Conservation (phyloP, 2,113 vertebrate species). For the Pomatostomus ruficeps region DNA sequence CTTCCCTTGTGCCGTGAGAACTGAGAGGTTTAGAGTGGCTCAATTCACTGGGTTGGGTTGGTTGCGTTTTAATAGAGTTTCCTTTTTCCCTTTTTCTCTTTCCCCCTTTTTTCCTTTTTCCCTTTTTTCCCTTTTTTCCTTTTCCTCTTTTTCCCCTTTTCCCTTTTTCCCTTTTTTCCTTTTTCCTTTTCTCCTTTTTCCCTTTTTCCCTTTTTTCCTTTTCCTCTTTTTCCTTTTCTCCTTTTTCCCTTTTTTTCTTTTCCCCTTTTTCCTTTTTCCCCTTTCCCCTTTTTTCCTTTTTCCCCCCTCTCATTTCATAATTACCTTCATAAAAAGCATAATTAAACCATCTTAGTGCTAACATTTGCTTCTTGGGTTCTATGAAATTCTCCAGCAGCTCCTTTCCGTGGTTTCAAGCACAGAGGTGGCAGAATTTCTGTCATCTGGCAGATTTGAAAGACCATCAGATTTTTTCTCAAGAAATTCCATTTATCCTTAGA, state of each 20-base stretch:
- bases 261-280: not conserved
- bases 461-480: not conserved
- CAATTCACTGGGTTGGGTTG: not conserved
- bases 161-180: not conserved
- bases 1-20: not conserved
- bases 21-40: not conserved
- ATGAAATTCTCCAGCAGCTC: not conserved
- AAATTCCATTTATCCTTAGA: not conserved
- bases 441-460: not conserved
- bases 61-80: not conserved
- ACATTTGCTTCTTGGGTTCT: not conserved
- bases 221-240: not conserved
- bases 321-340: not conserved
- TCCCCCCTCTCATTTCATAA: not conserved
- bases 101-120: not conserved
- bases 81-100: not conserved
- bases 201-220: not conserved
- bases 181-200: not conserved
- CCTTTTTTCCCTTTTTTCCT: not conserved
- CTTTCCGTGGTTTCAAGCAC: not conserved
- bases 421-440: not conserved
- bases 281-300: too few relatives aligned
- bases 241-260: too few relatives aligned
- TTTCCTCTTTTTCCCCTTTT: not conserved
- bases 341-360: not conserved